These are phyloP conservation scores for Laticauda colubrina DNA, from an alignment of 2,113 vertebrate species.

Conservation along the genomic window DNA sequence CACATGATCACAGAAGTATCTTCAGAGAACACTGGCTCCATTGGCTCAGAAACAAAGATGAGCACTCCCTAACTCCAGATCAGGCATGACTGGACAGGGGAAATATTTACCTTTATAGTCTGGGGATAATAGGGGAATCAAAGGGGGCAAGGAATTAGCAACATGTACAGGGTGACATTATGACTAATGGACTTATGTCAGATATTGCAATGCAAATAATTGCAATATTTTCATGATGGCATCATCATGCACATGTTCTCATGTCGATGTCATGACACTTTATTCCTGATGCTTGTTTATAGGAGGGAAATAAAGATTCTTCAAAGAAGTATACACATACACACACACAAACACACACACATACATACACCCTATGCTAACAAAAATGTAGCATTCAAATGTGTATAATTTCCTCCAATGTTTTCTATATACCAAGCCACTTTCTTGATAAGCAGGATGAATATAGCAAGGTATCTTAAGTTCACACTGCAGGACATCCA, in stretches of 20 bases:
- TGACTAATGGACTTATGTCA: background rate
- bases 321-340: too few relatives aligned
- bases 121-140: background rate
- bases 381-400: background rate
- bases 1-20: background rate
- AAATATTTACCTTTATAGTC: background rate
- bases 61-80: background rate
- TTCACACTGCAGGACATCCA: constrained; percentile 23
- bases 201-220: background rate
- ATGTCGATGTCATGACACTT: background rate
- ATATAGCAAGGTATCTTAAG: constrained; percentile 2
- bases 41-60: too few relatives aligned
- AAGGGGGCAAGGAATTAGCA: background rate
- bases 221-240: background rate
- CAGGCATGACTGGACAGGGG: background rate
- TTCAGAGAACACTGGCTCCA: background rate
- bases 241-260: background rate
- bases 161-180: background rate
- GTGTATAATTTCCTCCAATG: background rate
- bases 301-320: background rate
- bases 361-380: background rate
- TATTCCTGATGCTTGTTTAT: background rate
- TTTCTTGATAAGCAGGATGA: constrained; percentile 15
- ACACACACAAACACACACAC: too few relatives aligned
- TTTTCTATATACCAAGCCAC: background rate